phyloP scores from a whole-genome alignment of 2,888 invertebrate species.

The Melieria crassipennis region DNA sequence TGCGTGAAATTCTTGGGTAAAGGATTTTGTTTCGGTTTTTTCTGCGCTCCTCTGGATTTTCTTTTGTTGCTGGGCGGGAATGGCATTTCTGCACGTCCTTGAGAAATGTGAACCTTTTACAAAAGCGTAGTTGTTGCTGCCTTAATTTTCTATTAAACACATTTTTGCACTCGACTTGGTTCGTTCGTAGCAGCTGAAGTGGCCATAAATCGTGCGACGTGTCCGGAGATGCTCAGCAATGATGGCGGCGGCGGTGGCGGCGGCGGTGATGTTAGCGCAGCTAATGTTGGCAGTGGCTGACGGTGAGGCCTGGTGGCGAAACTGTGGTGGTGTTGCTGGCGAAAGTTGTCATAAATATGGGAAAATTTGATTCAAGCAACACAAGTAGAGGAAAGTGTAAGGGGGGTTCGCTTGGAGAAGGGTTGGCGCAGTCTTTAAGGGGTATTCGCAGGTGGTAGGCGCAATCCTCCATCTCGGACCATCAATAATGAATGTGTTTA shows the following conservation, averaged over 20 bases:
- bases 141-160: background rate
- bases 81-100: slow-evolving; percentile 46
- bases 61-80: slow-evolving; percentile 38
- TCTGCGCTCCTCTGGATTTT: slow-evolving; percentile 39
- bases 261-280: background rate
- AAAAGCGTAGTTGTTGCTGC: background rate
- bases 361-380: too few species aligned
- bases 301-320: too few species aligned
- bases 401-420: too few species aligned
- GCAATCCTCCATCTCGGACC: too few species aligned
- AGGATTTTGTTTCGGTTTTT: slow-evolving; percentile 45
- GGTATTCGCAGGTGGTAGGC: too few species aligned
- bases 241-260: background rate
- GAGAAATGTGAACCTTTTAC: slow-evolving; percentile 15
- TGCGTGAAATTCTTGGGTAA: slow-evolving; percentile 60
- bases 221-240: slow-evolving; percentile 1
- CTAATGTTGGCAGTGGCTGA: background rate
- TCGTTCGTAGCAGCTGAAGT: slow-evolving; percentile 2
- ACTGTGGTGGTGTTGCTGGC: background rate
- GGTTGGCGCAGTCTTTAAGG: too few species aligned
- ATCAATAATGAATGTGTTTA: too few species aligned
- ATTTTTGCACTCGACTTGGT: slow-evolving; percentile 16
- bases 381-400: too few species aligned
- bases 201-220: slow-evolving; percentile 34
- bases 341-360: slow-evolving; percentile 6